A percentile compares a stretch with the other conserved stretches of the same genome.
phyloP scores from a whole-genome alignment of 2,113 vertebrate genomes.

The Halcyon senegalensis region DNA sequence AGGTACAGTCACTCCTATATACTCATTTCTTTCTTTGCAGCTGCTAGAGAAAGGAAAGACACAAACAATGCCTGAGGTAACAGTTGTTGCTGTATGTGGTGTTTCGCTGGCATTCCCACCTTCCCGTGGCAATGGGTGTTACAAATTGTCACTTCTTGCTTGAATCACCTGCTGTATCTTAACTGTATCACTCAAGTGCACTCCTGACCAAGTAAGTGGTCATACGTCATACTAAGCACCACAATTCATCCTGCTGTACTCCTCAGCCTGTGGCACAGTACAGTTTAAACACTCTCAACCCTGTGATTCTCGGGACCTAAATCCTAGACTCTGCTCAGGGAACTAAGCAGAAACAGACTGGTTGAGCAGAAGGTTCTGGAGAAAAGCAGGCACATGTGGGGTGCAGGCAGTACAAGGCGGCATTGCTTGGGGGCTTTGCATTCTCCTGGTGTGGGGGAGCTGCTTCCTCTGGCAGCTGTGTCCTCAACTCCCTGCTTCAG shows the following conservation, averaged over 20 bases:
- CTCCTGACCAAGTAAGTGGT: background rate
- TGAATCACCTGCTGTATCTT: background rate
- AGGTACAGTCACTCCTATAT: background rate
- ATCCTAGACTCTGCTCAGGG: background rate
- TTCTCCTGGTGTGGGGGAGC: background rate
- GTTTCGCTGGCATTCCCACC: background rate
- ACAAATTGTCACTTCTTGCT: fast-evolving
- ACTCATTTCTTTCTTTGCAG: background rate
- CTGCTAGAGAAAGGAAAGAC: background rate
- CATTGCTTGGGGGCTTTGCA: slow-evolving; percentile 60
- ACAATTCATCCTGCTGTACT: background rate
- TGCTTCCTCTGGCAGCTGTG: slow-evolving; percentile 57
- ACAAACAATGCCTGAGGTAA: background rate
- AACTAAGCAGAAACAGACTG: background rate
- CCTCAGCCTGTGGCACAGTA: background rate
- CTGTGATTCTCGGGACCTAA: background rate
- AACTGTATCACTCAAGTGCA: background rate
- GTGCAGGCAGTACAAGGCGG: background rate
- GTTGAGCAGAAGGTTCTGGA: background rate
- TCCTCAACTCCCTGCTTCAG: slow-evolving; percentile 34
- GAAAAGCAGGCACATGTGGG: background rate
- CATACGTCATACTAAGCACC: background rate
- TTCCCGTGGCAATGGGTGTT: background rate
- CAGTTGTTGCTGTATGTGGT: background rate
- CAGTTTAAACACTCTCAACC: background rate